phyloP scores from a whole-genome alignment of 2,888 invertebrate genomes.

The Drosophila vallismaia region DNA sequence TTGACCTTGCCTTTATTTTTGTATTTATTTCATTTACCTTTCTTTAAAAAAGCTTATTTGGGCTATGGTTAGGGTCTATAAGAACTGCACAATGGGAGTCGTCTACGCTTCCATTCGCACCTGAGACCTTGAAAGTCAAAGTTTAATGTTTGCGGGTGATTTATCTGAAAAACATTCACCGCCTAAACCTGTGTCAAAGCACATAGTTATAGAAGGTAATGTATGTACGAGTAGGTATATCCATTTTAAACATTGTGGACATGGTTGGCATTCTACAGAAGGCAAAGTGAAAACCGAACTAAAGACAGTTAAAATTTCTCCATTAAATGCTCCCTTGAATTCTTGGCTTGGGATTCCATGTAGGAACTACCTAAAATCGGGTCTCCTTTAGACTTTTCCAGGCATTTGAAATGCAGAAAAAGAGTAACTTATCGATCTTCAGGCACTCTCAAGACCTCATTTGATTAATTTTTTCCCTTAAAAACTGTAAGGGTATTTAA shows the following conservation, averaged over 20 bases:
- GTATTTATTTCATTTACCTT: slow-evolving; percentile 42
- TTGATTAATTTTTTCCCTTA: no score
- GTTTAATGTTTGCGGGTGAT: slow-evolving; percentile 36
- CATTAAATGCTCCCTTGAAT: slow-evolving; percentile 53
- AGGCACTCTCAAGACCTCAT: no score
- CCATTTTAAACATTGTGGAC: neutral
- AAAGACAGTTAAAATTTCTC: slow-evolving; percentile 62
- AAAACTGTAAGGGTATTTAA: no score
- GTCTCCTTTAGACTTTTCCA: slow-evolving; percentile 8
- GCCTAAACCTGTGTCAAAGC: slow-evolving; percentile 8
- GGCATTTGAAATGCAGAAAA: no score
- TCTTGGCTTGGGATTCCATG: slow-evolving; percentile 49
- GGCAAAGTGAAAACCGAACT: slow-evolving; percentile 64
- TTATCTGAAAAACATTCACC: slow-evolving; percentile 63
- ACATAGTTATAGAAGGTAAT: neutral
- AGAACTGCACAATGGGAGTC: slow-evolving; percentile 56
- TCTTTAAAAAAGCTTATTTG: slow-evolving; percentile 34
- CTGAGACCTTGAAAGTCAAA: slow-evolving; percentile 63
- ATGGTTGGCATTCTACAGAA: slow-evolving; percentile 13
- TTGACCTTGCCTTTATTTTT: slow-evolving; percentile 55
- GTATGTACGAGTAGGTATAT: neutral
- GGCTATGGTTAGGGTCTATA: slow-evolving; percentile 5
- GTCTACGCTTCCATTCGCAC: slow-evolving; percentile 37
- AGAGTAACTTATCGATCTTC: no score
- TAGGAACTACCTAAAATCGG: slow-evolving; percentile 54